Evolutionary conservation across 2,888 invertebrate genomes (phyloP), one percentile per base, ranked within the genome.

Genomic region (Phaonia tiefii): DNA sequence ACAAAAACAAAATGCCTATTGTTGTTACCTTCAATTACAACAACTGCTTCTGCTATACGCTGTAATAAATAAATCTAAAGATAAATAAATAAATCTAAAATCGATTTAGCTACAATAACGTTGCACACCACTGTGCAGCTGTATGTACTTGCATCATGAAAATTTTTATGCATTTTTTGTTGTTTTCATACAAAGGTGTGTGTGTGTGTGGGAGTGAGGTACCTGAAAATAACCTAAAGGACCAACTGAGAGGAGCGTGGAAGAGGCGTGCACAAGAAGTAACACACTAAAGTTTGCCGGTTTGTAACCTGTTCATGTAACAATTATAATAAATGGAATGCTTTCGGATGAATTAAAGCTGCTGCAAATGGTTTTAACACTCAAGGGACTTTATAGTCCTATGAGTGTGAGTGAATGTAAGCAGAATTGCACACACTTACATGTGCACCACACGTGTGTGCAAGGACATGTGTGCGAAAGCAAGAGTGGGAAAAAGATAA

Each of bases 311-410:
- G 78, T 72, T 78, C 81, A 78, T 81, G 81, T 75, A 75, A 69
- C 81, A 81, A 81, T 81, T 81, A 81, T 81, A 78, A 78, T 78
- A 78, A 81, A 81, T 81, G 81, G 72, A 81, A 81, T 81, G 69
- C 75, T 81, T 81, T 81, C 69, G 81, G 67, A 81, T 78, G 78
- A 81, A 81, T 81, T 81, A 81, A 80, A 80, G 80, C 74, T 77
- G 67, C 74, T 71, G 77, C 71, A 75, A 78, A 81, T 78, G 81
- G 78, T 81, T 81, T 81, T 73, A 81, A 81, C 81, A 81, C 81
- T 78, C 78, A 65, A 42, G 75, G 75, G 81, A 81, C 78, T 63
- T 78, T 72, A 78, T 17, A 60, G 54, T 67, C 76, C 51, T 13
- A 10, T 31, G 46, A 31, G 37, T 13, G 17, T 63, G 63, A 11